phyloP scores from a whole-genome alignment of 2,888 invertebrate species.

The Psococerastis gibbosa region DNA sequence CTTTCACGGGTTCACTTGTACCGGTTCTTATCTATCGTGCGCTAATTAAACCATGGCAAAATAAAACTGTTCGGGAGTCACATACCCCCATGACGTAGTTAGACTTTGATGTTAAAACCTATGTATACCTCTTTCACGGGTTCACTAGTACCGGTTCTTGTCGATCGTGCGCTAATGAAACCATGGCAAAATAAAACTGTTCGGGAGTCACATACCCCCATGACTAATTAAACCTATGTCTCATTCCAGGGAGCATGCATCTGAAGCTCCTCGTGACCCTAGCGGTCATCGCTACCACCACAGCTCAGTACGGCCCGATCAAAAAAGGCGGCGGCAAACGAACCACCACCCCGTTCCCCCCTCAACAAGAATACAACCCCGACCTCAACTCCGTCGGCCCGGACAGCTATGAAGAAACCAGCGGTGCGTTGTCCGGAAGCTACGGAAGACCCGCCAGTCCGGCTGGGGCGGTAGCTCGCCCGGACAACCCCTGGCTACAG shows the following conservation, averaged over 20 bases:
- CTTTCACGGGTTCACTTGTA: no score
- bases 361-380: constrained; percentile 5
- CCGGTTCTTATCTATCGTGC: no score
- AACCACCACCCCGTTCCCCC: constrained; percentile 9
- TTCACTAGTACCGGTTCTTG: no score
- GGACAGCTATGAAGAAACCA: neutral
- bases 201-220: no score
- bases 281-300: neutral
- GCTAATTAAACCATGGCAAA: no score
- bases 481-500: constrained; percentile 6
- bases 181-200: no score
- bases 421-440: neutral
- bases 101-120: no score
- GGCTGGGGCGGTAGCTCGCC: neutral
- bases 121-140: no score
- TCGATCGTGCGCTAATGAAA: no score
- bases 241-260: neutral
- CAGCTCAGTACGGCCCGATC: constrained; percentile 5
- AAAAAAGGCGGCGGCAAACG: neutral
- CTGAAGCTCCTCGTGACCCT: neutral
- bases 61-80: no score
- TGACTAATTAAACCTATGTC: no score
- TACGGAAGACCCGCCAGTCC: neutral
- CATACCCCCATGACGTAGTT: no score
- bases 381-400: neutral